A percentile compares a stretch with the other conserved stretches of the same genome.
Conservation (phyloP, 2,113 vertebrate genomes). For the Grallaria varia region DNA sequence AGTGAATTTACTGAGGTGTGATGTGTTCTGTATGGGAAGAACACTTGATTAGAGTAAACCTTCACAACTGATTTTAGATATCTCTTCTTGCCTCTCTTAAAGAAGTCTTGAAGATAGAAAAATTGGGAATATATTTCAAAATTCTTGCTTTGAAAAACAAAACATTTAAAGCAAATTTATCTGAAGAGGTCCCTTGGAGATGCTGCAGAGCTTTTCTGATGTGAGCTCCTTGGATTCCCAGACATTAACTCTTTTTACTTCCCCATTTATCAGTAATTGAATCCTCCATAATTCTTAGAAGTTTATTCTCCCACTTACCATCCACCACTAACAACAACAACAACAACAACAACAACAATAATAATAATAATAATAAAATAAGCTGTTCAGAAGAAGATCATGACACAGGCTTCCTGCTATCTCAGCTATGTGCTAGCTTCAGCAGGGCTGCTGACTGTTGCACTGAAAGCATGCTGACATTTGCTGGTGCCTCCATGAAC, state of each 20-base stretch:
- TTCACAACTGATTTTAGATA: neutral
- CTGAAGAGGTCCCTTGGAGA: neutral
- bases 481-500: constrained; percentile 51
- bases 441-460: neutral
- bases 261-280: neutral
- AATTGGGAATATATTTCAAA: neutral
- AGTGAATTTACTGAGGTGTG: neutral
- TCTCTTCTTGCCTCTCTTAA: neutral
- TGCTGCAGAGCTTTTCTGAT: neutral
- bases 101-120: neutral
- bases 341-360: too few species aligned
- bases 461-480: constrained; percentile 29
- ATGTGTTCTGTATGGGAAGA: neutral
- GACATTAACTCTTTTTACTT: neutral
- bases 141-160: neutral
- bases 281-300: neutral
- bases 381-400: neutral
- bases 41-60: neutral
- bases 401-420: constrained; percentile 16
- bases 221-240: neutral
- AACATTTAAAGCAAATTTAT: neutral
- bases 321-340: too few species aligned
- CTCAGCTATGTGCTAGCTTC: constrained; percentile 53
- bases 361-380: neutral
- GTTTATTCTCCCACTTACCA: neutral